Percentiles rank a stretch among this genome's conserved stretches.
phyloP scores from a whole-genome alignment of 2,888 invertebrate species.

The Camponotus fellah region DNA sequence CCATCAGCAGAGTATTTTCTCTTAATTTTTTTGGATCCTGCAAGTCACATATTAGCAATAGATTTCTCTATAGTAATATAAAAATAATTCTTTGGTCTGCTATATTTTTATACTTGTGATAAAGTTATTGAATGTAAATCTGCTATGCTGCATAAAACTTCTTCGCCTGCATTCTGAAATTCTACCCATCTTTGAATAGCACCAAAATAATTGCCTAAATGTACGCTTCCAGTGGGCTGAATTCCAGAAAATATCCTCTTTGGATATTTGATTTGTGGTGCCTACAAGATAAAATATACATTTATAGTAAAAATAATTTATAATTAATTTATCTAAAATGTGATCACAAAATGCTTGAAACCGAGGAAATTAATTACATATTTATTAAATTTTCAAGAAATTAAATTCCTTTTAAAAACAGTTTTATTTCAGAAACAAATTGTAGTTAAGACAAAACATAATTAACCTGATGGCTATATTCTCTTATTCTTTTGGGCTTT shows the following conservation, averaged over 20 bases:
- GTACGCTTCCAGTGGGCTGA: constrained; percentile 97
- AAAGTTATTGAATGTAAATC: constrained; percentile 97
- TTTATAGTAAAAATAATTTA: not conserved
- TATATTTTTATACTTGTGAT: constrained; percentile 89
- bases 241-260: constrained; percentile 95
- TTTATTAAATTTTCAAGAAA: not conserved
- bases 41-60: constrained; percentile 66
- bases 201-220: constrained; percentile 98
- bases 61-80: not conserved
- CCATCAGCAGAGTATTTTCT: constrained; percentile 91
- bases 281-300: constrained; percentile 34
- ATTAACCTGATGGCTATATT: constrained; percentile 32
- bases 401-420: not conserved
- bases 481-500: not conserved
- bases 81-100: not conserved
- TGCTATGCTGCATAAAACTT: constrained; percentile 94
- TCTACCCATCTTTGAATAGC: constrained; percentile 95
- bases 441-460: constrained; percentile 12
- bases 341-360: not conserved
- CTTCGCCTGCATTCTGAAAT: constrained; percentile 90
- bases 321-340: not conserved
- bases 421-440: not conserved
- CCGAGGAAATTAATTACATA: not conserved
- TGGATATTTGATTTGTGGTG: constrained; percentile 84
- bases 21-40: constrained; percentile 89